Evolutionary conservation across 2,888 invertebrate genomes (phyloP), one percentile per base, ranked within the genome.

Genomic region (Ferrisia virgata): DNA sequence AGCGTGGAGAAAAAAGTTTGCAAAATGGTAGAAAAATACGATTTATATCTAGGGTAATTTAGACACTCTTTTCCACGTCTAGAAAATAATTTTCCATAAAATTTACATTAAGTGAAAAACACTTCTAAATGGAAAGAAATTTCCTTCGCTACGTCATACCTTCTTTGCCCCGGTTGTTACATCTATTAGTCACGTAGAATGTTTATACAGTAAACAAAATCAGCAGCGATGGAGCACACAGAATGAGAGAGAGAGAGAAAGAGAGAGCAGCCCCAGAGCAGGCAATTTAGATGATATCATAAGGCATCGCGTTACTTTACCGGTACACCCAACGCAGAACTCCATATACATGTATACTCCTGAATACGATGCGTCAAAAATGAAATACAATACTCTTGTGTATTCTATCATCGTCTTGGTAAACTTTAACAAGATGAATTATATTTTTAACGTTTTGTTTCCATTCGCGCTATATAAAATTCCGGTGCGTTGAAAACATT

Each of bases 351-450:
- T 69, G n/a, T 76, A 76, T 25, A 76, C 11, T 13, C 72, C 36
- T 76, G 22, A 76, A 76, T 76, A 36, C 36, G 72, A 33, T 18
- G 33, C 72, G 72, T 76, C 72, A 76, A 76, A 76, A 76, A 76
- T 76, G 72, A 76, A 76, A 76, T 76, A 76, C 33, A 76, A 76
- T 76, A 76, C 72, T 76, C 72, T 76, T 76, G 72, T 76, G 72
- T 76, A 76, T 76, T 76, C 72, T 76, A 76, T 76, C 72, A 76
- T 76, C 72, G 72, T 76, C 72, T 76, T 76, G 72, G 72, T 76
- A 76, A 76, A 76, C 72, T 76, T 76, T 76, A 76, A 36, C 72
- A 76, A 76, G 72, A 76, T 76, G 72, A 76, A 76, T 76, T 76
- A 76, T 76, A 76, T 76, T 76, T 76, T 76, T 76, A 76, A 76